Conservation (phyloP, 1,140 invertebrate species). For the Ceratosolen solmsi region DNA sequence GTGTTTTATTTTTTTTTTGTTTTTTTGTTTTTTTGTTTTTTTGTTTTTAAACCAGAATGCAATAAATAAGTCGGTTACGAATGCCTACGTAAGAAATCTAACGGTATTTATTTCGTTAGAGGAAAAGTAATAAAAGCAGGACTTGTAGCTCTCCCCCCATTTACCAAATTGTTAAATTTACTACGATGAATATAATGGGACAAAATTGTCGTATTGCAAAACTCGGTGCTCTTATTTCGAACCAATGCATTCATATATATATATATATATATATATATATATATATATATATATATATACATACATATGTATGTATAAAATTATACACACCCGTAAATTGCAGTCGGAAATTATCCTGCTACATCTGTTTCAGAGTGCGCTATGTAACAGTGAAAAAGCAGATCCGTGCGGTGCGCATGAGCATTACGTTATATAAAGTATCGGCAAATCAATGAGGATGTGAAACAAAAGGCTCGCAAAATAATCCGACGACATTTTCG, state of each 20-base stretch:
- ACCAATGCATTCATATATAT: not conserved
- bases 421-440: slow-evolving; percentile 31
- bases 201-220: slow-evolving; percentile 41
- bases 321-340: slow-evolving; percentile 39
- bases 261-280: not conserved
- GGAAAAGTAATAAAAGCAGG: slow-evolving; percentile 26
- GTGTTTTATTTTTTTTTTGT: too few species aligned
- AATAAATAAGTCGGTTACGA: not conserved
- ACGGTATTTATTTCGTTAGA: slow-evolving; percentile 15
- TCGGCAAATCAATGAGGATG: not conserved
- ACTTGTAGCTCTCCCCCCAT: slow-evolving; percentile 3
- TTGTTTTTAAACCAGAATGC: not conserved
- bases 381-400: slow-evolving; percentile 28
- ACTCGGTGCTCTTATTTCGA: slow-evolving; percentile 28
- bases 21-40: too few species aligned
- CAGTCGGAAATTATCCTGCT: slow-evolving; percentile 38
- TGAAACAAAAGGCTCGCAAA: slow-evolving; percentile 30
- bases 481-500: slow-evolving; percentile 22
- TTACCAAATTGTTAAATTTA: slow-evolving; percentile 31
- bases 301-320: not conserved
- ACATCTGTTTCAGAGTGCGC: slow-evolving; percentile 19
- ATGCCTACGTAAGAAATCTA: not conserved
- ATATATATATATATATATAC: not conserved
- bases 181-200: slow-evolving; percentile 32
- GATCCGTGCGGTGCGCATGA: not conserved